Base-by-base conservation (phyloP, 2,797 vertebrate genomes). In the Peromyscus nudipes region DNA sequence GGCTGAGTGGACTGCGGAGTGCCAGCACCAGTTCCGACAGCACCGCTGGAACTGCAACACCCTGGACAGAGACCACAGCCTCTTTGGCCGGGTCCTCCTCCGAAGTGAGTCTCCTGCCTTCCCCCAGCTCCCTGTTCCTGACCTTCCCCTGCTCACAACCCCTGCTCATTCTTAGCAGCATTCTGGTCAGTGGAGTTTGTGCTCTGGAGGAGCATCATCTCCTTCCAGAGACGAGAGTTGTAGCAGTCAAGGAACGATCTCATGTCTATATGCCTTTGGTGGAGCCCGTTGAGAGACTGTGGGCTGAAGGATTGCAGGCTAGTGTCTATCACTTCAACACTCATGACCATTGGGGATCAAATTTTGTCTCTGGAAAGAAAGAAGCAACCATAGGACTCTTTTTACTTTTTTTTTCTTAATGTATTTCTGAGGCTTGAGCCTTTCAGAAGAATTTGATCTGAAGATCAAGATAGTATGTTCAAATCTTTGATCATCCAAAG, bases 1-100 rank as follows among this genome's bases (percentile, higher is more conserved):
- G 96, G 98, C 98, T 21, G 99, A 99, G 98, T 99, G 99, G 99
- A 99, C 99, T n/a, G 98, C 98, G 0, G 99, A 99, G 98, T 99
- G 99, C 97, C 99, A 99, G 98, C 99, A 99, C 98, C 99, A 99
- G 97, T 99, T 99, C 98, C 99, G 99, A 62, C 99, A 99, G 98
- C 99, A 99, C 97, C 99, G 99, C 98, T 99, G 99, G 99, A 99
- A 99, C 98, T 99, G 99, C 98, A 99, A 99, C 98, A 99, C 99
- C 57, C 98, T 99, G 92, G 99, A 99, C 86, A 98, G 99, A 60
- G 99, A 99, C 73, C 99, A 99, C 98, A 99, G 98, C 95, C 99
- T 99, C 82, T 99, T 99, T 9, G 99, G 99, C 96, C 99, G 99
- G 90, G 99, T 99, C 97, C 98, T 99, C 96, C 98, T 99, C 57